Evolutionary conservation across 2,797 vertebrate genomes (phyloP).

Genomic region (Helicolenus hilgendorfi): DNA sequence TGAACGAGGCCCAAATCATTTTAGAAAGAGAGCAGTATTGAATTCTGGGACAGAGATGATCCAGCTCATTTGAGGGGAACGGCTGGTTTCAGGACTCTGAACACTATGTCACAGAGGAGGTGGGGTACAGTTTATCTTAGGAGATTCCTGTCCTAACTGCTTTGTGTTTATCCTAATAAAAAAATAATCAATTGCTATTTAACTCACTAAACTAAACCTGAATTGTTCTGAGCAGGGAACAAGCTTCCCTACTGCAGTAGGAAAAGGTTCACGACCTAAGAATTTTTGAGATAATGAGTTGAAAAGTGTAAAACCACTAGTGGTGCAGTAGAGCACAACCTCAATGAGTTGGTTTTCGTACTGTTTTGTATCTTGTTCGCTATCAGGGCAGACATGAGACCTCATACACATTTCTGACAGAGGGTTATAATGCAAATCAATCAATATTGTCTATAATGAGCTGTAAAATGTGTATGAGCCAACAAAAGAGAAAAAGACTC

Average conservation of each 20-base stretch:
- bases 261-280: neutral
- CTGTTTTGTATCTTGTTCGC: neutral
- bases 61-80: neutral
- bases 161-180: neutral
- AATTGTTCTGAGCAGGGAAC: neutral
- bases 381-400: neutral
- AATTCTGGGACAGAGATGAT: neutral
- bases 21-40: neutral
- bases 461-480: neutral
- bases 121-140: neutral
- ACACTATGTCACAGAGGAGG: neutral
- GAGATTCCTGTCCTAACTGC: neutral
- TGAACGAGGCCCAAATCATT: neutral
- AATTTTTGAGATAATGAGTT: neutral
- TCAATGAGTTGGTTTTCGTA: neutral
- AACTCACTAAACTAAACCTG: neutral
- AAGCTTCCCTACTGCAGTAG: neutral
- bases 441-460: neutral
- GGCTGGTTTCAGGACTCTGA: neutral
- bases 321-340: neutral
- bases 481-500: neutral
- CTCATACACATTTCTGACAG: neutral
- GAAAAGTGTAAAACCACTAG: neutral
- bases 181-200: neutral
- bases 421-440: neutral